phyloP scores from a whole-genome alignment of 2,797 vertebrate genomes.

The Coregonus ussuriensis region DNA sequence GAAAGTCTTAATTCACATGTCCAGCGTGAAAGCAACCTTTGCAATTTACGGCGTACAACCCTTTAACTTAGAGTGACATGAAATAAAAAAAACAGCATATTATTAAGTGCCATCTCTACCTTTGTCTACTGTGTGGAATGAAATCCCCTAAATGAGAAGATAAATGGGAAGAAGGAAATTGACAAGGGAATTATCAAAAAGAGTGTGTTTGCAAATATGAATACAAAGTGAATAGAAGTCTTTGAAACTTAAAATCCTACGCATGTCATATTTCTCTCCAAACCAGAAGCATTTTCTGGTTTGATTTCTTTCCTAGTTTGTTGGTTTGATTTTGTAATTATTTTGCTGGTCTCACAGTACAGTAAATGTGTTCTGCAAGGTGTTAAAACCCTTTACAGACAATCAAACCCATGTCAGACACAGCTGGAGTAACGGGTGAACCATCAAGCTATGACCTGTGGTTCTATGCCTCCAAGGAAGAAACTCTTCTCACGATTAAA shows the following conservation, averaged over 20 bases:
- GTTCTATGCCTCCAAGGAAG: constrained; percentile 8
- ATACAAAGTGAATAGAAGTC: not conserved
- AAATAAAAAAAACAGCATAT: constrained; percentile 54
- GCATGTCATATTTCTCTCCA: not conserved
- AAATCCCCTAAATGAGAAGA: constrained; percentile 44
- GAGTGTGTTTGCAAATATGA: constrained; percentile 2
- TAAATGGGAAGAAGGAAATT: not conserved
- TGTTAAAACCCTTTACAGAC: not conserved
- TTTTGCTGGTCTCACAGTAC: constrained; percentile 60
- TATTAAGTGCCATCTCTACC: constrained; percentile 39
- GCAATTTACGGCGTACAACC: constrained; percentile 40
- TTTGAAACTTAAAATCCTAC: not conserved
- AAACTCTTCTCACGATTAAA: constrained; percentile 8
- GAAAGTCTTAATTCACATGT: constrained; percentile 47
- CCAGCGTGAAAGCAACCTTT: constrained; percentile 11
- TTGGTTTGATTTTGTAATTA: constrained; percentile 36
- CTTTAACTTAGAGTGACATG: constrained; percentile 61
- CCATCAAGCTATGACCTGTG: constrained; percentile 19
- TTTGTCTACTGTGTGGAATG: constrained; percentile 52
- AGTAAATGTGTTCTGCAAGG: constrained; percentile 22
- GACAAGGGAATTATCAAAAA: not conserved
- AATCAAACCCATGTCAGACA: not conserved
- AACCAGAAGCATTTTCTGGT: not conserved
- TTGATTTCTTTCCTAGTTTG: constrained; percentile 21
- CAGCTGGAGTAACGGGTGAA: not conserved